Base-by-base conservation (phyloP, 1,140 invertebrate genomes). In the Ruditapes philippinarum region DNA sequence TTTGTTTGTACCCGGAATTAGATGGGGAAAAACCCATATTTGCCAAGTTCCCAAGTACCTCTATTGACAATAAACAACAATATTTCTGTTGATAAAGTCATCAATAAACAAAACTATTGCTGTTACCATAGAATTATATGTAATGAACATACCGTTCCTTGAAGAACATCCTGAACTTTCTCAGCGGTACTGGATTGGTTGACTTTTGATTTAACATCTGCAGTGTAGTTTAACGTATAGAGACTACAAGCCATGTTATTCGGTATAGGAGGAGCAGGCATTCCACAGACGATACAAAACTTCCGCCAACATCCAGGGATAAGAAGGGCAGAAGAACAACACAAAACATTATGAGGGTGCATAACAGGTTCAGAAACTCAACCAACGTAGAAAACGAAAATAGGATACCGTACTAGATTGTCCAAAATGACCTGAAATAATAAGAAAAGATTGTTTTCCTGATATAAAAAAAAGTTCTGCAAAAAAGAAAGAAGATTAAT, bases 321-420 rank as follows among this genome's bases (percentile, higher is more conserved):
- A 93, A 78, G 57, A 89, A 92, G 11, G 93, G 93, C 33, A 94
- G 36, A 9, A 91, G 74, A 19, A 94, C 92, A 38, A 93, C 79
- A n/a, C 89, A n/a, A 12, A 94, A 83, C 62, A 92, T 95, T 11
- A 97, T 86, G 25, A 96, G 42, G 33, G 96, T 95, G 42, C 97
- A 95, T 76, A 96, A 88, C 40, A 97, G 81, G 95, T 98, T 97
- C 36, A 98, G 93, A n/a, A 97, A 94, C 93, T 97, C 54, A 98
- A 95, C 97, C 97, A 97, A 62, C 97, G 96, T 28, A 98, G 95
- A 92, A 98, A 97, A 92, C 97, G 97, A 94, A 98, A 98, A 95
- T 97, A 98, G 0, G 97, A 97, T 9, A 97, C 97, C 22, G 97
- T 97, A n/a, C n/a, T n/a, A 0, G 97, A 97, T 12, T 97, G 97